Base-by-base conservation (phyloP, 2,888 invertebrate genomes). In the Autographa pulchrina region DNA sequence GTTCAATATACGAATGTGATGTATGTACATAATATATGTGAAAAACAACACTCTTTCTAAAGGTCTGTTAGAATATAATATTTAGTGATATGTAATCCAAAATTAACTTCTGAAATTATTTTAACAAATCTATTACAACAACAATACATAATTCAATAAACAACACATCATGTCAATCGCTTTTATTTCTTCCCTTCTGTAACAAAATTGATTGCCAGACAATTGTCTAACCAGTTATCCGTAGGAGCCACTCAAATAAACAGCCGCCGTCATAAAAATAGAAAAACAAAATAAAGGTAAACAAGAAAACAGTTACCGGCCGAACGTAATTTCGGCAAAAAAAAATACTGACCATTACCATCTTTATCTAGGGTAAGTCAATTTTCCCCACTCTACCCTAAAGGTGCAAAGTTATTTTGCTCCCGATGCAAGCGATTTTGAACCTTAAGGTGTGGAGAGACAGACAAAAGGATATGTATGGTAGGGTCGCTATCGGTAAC, bases 311-410 rank as follows among this genome's bases (percentile, higher is more conserved):
- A 85, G 90, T 93, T 92, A 92, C 90, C 90, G 90, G 89, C 89
- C 87, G 86, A 90, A 92, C 90, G 92, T 92, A 94, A 94, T 94
- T 92, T 90, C 88, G 87, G 80, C 76, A 88, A 79, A 89, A 93
- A 93, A 94, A 94, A 93, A 93, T 89, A 92, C 89, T 89, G 88
- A 81, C 93, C 89, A 93, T 94, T 93, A 94, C 94, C 90, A 91
- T 92, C 89, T 92, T 94, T 94, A 95, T 95, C 94, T 94, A 89
- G 92, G 93, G 93, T 93, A 94, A 94, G 94, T 95, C 94, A 95
- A 95, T 95, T 94, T 93, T 92, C 92, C 87, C 90, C 92, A 91
- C 90, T 89, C 90, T 88, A 88, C 90, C 87, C 83, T 88, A 78
- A 80, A 75, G 77, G 72, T 72, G 67, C 85, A 68, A 83, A 79